Conservation (phyloP, 2,113 vertebrate species). For the Apodemus sylvaticus region DNA sequence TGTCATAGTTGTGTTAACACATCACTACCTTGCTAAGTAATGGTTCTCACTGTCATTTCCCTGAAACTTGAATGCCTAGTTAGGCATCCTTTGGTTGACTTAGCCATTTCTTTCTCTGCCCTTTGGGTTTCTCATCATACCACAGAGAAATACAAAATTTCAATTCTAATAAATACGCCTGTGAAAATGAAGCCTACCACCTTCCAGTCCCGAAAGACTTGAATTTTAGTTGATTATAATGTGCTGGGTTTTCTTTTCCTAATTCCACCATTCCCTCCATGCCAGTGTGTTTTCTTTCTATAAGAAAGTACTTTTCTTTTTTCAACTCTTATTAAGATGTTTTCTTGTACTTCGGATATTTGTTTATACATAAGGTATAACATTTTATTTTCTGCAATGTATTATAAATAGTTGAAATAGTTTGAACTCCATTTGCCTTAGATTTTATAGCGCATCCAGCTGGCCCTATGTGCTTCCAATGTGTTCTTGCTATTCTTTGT, state of each 20-base stretch:
- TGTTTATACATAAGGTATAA: neutral
- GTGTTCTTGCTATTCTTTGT: neutral
- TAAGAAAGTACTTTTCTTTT: neutral
- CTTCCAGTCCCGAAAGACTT: neutral
- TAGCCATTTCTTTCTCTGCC: neutral
- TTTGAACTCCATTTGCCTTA: neutral
- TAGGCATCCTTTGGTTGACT: neutral
- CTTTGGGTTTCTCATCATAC: neutral
- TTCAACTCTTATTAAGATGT: neutral
- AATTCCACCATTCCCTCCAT: neutral
- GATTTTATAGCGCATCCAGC: neutral
- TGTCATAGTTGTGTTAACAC: neutral
- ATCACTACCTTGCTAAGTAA: too few relatives aligned
- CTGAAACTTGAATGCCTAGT: neutral
- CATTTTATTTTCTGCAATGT: neutral
- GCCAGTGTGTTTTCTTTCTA: too few relatives aligned
- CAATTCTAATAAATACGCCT: neutral
- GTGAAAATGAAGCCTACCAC: neutral
- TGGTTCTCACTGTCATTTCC: neutral
- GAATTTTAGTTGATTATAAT: neutral
- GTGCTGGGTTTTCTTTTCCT: neutral
- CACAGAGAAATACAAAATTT: neutral
- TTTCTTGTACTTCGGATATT: neutral
- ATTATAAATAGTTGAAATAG: neutral
- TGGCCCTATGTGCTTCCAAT: neutral